Evolutionary conservation across 2,113 vertebrate species (phyloP), one percentile per base, ranked within the genome.

Genomic region (Cacatua alba): DNA sequence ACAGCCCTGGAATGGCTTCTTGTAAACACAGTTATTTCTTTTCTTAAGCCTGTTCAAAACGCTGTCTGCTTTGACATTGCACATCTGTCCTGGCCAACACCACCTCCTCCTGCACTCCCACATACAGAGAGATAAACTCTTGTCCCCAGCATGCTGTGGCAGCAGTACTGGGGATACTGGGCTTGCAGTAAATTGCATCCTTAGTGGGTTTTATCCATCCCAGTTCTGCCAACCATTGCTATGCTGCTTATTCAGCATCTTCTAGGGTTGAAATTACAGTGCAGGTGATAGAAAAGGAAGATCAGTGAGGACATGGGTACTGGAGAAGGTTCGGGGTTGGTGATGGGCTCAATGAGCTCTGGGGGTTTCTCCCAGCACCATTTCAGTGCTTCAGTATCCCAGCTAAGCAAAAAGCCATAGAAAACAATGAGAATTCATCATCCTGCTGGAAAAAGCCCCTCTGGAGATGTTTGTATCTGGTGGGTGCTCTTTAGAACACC

Each of bases 101-200:
- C 28, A 1, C 37, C 94, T 80, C 80, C 93, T 86, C 26, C 86
- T 80, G 63, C 26, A 17, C 37, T 31, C 25, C 48, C 31, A 11
- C 0, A 13, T 10, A 13, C 3, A 19, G 2, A 43, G 13, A 26
- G 41, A 29, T 4, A 9, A 65, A 70, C 13, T 15, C n/a, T 59
- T 2, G 24, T 39, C 28, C 60, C 49, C 2, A 1, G 29, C 0
- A 3, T 19, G n/a, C 26, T 2, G 0, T 3, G 13, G 15, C 55
- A 16, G 49, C 0, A 0, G 10, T 7, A 8, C 1, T 70, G 20
- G 60, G 48, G 67, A 2, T 6, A 1, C 1, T 23, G 39, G 17
- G 14, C 5, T 83, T 46, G 55, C 46, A 5, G 28, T 1, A 44
- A 59, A 53, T 0, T 9, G 9, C 29, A 20, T 46, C 13, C 5